These are phyloP conservation scores for Trigoniulus corallinus DNA, from an alignment of 1,140 invertebrate genomes.

Conservation along the genomic window DNA sequence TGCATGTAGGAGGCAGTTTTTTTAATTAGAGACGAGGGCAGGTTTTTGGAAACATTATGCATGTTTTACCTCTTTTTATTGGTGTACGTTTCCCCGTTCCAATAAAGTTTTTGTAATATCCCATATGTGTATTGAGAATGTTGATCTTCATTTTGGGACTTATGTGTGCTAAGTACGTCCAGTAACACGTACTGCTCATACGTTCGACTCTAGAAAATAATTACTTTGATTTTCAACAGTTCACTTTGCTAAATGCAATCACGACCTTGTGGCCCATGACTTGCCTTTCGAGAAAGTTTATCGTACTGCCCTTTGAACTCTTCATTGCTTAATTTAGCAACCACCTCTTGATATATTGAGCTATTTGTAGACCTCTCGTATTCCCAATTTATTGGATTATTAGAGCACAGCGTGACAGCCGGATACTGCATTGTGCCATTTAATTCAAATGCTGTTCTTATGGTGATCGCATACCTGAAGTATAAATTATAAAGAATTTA, in stretches of 20 bases:
- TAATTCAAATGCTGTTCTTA: background rate
- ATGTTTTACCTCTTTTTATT: background rate
- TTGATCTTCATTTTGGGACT: background rate
- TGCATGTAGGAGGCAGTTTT: too few relatives aligned
- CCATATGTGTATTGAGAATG: background rate
- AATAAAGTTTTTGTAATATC: background rate
- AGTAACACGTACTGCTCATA: background rate
- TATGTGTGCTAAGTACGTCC: background rate
- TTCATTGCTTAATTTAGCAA: background rate
- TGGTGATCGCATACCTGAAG: background rate
- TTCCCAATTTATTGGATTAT: background rate
- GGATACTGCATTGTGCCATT: constrained; percentile 1
- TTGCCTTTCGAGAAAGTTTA: too few relatives aligned
- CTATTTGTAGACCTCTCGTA: background rate
- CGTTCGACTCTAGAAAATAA: background rate
- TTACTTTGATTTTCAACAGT: background rate
- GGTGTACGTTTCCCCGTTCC: constrained; percentile 1
- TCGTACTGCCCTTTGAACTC: background rate
- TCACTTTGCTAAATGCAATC: too few relatives aligned
- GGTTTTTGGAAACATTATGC: too few relatives aligned
- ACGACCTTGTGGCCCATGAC: too few relatives aligned
- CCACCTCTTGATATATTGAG: background rate
- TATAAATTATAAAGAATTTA: background rate
- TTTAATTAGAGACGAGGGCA: too few relatives aligned
- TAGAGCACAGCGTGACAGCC: background rate